phyloP scores from a whole-genome alignment of 2,113 vertebrate genomes.

The Hippocampus comes region DNA sequence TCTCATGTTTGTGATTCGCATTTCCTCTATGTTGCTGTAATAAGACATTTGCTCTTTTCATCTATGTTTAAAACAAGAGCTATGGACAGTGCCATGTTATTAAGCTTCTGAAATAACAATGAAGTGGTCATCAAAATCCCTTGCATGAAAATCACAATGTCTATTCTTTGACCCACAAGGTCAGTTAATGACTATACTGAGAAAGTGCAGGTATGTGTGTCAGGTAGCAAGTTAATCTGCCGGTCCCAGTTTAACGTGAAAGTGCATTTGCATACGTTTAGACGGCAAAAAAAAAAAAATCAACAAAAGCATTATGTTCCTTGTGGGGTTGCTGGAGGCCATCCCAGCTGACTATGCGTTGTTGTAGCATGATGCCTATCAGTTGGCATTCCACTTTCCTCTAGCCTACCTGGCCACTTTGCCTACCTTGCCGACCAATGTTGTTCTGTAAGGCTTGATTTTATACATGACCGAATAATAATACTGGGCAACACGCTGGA shows the following conservation, averaged over 20 bases:
- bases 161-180: neutral
- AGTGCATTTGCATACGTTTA: slow-evolving; percentile 42
- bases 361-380: slow-evolving; percentile 45
- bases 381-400: slow-evolving; percentile 43
- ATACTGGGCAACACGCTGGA: neutral
- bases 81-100: neutral
- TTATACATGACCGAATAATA: slow-evolving; percentile 29
- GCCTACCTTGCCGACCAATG: slow-evolving; percentile 55
- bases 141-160: slow-evolving; percentile 4
- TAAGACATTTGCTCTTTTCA: neutral
- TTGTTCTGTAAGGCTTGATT: slow-evolving; percentile 41
- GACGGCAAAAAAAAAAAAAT: slow-evolving; percentile 22
- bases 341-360: slow-evolving; percentile 45
- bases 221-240: neutral
- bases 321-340: slow-evolving; percentile 28
- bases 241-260: slow-evolving; percentile 1
- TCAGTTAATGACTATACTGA: neutral
- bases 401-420: slow-evolving; percentile 44
- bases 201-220: neutral
- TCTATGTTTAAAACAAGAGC: neutral
- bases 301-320: slow-evolving; percentile 33
- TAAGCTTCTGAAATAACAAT: neutral
- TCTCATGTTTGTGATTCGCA: neutral
- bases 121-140: slow-evolving; percentile 6
- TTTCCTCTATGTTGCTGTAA: neutral